Conservation (phyloP, 2,888 invertebrate species). For the Hypercompe scribonia region DNA sequence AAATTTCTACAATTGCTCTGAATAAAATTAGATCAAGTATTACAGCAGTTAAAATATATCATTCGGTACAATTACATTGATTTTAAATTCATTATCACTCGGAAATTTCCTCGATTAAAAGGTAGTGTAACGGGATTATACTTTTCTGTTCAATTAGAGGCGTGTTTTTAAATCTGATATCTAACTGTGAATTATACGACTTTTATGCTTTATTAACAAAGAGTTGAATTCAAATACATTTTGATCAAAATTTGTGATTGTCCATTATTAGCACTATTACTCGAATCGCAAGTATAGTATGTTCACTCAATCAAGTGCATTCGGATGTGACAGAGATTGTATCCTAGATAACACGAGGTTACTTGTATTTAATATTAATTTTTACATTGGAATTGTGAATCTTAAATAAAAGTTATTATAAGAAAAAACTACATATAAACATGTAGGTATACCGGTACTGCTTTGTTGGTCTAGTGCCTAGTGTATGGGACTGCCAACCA, state of each 20-base stretch:
- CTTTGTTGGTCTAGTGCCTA: too few relatives aligned
- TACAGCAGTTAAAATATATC: slow-evolving; percentile 9
- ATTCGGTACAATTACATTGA: slow-evolving; percentile 12
- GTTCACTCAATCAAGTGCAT: neutral
- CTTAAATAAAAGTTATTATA: too few relatives aligned
- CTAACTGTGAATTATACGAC: slow-evolving; percentile 22
- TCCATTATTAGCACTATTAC: neutral
- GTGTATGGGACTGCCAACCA: too few relatives aligned
- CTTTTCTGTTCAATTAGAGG: slow-evolving; percentile 37
- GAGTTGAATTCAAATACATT: neutral
- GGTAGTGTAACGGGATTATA: slow-evolving; percentile 45
- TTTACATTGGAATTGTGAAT: too few relatives aligned
- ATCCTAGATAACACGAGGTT: too few relatives aligned
- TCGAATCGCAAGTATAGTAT: neutral
- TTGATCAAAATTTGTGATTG: neutral
- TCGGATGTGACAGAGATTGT: neutral
- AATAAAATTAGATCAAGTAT: slow-evolving; percentile 1
- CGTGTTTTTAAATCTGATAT: slow-evolving; percentile 36
- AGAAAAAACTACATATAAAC: too few relatives aligned
- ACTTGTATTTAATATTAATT: too few relatives aligned
- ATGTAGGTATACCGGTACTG: too few relatives aligned
- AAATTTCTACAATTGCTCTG: neutral
- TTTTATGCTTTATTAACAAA: neutral
- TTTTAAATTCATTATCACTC: slow-evolving; percentile 21
- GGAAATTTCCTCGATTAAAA: slow-evolving; percentile 33